Percentiles rank a stretch among this genome's conserved stretches.
Conservation (phyloP, 1,140 invertebrate genomes). For the Arion vulgaris region DNA sequence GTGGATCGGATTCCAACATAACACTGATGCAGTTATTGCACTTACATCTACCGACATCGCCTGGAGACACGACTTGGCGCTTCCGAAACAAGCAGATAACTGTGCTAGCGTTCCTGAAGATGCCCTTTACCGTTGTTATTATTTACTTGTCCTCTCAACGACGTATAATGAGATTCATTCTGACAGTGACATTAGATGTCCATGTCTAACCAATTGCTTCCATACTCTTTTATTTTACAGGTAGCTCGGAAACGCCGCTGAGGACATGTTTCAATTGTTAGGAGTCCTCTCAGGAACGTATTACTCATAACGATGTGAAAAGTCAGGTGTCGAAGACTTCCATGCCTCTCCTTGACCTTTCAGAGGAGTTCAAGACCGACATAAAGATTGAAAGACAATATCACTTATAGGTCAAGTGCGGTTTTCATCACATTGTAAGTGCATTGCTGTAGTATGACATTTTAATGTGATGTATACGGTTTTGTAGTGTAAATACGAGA, state of each 20-base stretch:
- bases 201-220: not conserved
- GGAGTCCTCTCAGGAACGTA: not conserved
- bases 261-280: not conserved
- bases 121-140: constrained; percentile 2
- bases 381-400: not conserved
- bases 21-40: not conserved
- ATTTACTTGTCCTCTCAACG: constrained; percentile 11
- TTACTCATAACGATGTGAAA: not conserved
- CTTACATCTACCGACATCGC: not conserved
- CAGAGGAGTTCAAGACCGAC: not conserved
- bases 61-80: not conserved
- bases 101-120: not conserved
- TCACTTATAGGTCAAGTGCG: not conserved
- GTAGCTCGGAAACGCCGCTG: not conserved
- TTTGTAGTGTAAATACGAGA: no score
- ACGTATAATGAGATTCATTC: not conserved
- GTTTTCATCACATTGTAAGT: not conserved
- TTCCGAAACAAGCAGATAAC: not conserved
- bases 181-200: not conserved
- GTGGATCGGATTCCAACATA: not conserved
- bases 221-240: not conserved
- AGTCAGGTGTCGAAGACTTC: not conserved
- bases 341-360: not conserved
- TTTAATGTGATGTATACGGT: no score
- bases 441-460: no score